Conservation (phyloP, 2,797 vertebrate genomes). For the Podargus strigoides region DNA sequence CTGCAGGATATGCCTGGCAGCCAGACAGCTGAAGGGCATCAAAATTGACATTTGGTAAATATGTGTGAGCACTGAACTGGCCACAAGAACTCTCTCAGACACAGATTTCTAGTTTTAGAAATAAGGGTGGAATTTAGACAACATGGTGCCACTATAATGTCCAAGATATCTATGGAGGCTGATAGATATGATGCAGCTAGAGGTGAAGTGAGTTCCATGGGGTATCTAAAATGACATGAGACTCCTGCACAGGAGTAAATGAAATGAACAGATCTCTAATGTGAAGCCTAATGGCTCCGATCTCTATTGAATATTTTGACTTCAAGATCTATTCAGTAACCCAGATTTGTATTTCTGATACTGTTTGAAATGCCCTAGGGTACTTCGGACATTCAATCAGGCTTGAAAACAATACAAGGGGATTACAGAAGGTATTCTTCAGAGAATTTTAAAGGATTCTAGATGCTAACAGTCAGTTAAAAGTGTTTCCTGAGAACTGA, state of each 20-base stretch:
- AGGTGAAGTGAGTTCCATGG: not conserved
- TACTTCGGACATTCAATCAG: not conserved
- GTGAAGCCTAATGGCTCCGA: not conserved
- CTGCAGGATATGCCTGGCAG: not conserved
- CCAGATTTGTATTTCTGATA: not conserved
- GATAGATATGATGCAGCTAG: not conserved
- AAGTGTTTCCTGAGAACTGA: not conserved
- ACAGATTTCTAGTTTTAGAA: not conserved
- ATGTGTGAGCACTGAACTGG: not conserved
- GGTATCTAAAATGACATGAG: not conserved
- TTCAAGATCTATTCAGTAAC: not conserved
- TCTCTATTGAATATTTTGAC: not conserved
- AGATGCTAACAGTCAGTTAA: not conserved
- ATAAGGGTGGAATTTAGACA: not conserved
- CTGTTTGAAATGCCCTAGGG: not conserved
- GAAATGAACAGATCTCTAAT: not conserved
- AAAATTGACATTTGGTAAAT: not conserved
- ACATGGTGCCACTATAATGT: not conserved
- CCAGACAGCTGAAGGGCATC: not conserved
- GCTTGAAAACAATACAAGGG: not conserved
- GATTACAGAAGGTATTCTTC: accelerated
- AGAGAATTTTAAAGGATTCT: not conserved
- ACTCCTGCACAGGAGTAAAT: not conserved
- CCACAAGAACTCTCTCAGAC: not conserved
- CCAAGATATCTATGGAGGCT: not conserved